These are phyloP conservation scores for Paralichthys olivaceus DNA, from an alignment of 2,113 vertebrate species.

Conservation along the genomic window DNA sequence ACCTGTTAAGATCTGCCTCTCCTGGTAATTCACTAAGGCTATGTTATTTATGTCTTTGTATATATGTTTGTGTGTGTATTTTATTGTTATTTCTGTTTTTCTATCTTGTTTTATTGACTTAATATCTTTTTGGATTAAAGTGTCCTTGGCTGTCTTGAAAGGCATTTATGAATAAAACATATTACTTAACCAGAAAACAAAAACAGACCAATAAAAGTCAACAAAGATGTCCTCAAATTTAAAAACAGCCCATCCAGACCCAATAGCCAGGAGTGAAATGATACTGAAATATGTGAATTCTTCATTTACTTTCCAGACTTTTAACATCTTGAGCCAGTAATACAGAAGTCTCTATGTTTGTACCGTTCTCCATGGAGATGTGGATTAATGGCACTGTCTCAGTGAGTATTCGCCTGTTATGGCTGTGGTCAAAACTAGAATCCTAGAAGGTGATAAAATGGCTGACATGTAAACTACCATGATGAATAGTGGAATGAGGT, in stretches of 20 bases:
- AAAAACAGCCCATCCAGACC: not conserved
- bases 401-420: slow-evolving; percentile 23
- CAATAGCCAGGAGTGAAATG: not conserved
- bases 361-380: slow-evolving; percentile 12
- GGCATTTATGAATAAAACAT: not conserved
- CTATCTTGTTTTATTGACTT: not conserved
- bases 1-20: not conserved
- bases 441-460: slow-evolving; percentile 40
- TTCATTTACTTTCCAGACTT: slow-evolving; percentile 36
- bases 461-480: slow-evolving; percentile 56
- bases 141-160: not conserved
- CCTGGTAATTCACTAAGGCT: not conserved
- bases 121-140: not conserved
- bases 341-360: slow-evolving; percentile 23
- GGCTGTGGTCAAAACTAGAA: slow-evolving; percentile 39
- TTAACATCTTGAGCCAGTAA: slow-evolving; percentile 29
- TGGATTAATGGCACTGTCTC: slow-evolving; percentile 46
- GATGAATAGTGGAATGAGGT: slow-evolving; percentile 42
- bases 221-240: slow-evolving; percentile 1
- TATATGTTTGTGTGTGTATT: not conserved
- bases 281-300: slow-evolving; percentile 2
- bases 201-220: slow-evolving; percentile 2
- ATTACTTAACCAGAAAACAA: not conserved
- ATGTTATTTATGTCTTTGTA: not conserved
- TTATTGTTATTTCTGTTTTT: not conserved